These are phyloP conservation scores for Heliornis fulica DNA, from an alignment of 2,113 vertebrate genomes.

Conservation along the genomic window DNA sequence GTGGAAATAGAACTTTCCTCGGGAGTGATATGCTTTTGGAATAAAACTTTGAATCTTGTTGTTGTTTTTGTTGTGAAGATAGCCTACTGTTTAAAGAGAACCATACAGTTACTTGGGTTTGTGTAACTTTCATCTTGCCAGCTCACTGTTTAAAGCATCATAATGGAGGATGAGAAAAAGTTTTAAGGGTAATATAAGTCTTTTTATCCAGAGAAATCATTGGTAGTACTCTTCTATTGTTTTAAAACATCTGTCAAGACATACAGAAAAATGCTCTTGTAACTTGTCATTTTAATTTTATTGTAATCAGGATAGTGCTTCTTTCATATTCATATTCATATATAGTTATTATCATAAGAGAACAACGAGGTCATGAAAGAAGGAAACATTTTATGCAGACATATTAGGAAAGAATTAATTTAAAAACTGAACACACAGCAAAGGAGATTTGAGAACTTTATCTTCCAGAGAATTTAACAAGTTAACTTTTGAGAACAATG, in stretches of 20 bases:
- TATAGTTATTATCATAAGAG: background rate
- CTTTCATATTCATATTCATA: background rate
- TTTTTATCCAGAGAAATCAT: background rate
- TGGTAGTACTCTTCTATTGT: background rate
- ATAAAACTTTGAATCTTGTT: background rate
- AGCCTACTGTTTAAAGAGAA: slow-evolving; percentile 1
- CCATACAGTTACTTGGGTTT: background rate
- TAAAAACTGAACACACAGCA: background rate
- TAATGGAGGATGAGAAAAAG: background rate
- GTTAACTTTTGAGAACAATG: background rate
- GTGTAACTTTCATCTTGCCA: slow-evolving; percentile 3
- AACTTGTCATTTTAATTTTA: background rate
- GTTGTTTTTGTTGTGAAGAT: background rate
- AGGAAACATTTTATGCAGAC: background rate
- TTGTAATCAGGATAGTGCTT: background rate
- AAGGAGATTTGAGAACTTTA: background rate
- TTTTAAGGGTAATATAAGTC: background rate
- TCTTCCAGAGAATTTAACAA: background rate
- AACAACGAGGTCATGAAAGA: background rate
- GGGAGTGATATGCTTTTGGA: background rate
- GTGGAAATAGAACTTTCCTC: background rate
- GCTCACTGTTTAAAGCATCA: background rate
- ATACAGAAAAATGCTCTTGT: background rate
- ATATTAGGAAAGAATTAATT: background rate
- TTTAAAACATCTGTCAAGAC: slow-evolving; percentile 1